phyloP scores from a whole-genome alignment of 2,797 vertebrate genomes.

The Cossypha caffra region DNA sequence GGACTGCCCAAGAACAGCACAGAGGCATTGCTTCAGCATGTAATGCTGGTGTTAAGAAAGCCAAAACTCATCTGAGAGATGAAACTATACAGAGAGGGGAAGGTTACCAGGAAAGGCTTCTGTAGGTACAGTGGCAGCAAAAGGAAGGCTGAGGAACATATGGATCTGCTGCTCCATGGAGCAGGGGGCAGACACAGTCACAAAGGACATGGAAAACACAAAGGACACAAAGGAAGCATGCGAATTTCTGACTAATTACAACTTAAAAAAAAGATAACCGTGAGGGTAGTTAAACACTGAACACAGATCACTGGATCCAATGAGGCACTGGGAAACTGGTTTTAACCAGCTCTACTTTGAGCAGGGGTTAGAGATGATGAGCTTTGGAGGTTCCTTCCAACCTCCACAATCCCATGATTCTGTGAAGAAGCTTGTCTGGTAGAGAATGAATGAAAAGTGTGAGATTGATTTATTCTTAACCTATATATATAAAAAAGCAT shows the following conservation, averaged over 20 bases:
- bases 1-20: not conserved
- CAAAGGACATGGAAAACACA: not conserved
- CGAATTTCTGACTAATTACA: not conserved
- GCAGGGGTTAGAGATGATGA: not conserved
- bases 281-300: not conserved
- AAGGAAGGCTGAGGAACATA: not conserved
- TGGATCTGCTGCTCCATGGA: rapidly evolving
- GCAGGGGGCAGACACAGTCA: not conserved
- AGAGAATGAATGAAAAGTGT: not conserved
- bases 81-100: not conserved
- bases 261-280: not conserved
- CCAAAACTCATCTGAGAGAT: not conserved
- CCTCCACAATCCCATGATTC: not conserved
- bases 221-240: not conserved
- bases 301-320: not conserved
- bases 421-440: not conserved
- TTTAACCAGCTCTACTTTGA: not conserved
- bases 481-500: not conserved
- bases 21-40: not conserved
- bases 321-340: not conserved
- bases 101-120: not conserved
- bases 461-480: not conserved
- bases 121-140: not conserved
- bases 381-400: not conserved
- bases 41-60: not conserved